phyloP scores from a whole-genome alignment of 1,140 invertebrate genomes.

The Parasteatoda tepidariorum region DNA sequence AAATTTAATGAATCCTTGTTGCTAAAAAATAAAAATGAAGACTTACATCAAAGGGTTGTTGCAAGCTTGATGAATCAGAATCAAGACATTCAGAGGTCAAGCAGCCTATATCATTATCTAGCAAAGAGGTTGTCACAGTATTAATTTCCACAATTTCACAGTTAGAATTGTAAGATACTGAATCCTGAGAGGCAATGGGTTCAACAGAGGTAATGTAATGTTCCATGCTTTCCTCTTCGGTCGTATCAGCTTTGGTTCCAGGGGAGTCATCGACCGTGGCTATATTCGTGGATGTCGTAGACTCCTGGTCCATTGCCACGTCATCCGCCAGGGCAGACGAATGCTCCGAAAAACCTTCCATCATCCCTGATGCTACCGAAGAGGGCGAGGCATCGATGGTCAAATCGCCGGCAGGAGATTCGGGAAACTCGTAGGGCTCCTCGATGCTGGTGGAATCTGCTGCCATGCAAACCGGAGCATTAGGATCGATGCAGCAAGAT shows the following conservation, averaged over 20 bases:
- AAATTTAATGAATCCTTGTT: neutral
- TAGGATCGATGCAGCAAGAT: neutral
- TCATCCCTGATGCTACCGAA: neutral
- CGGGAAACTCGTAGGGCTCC: neutral
- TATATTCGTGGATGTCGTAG: constrained; percentile 7
- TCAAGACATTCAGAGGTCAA: constrained; percentile 45
- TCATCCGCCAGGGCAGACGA: neutral
- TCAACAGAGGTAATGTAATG: neutral
- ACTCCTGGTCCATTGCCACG: constrained; percentile 12
- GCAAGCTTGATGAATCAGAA: constrained; percentile 57
- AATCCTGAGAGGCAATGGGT: neutral
- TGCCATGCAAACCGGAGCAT: constrained; percentile 25
- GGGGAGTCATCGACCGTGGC: neutral
- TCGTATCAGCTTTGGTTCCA: neutral
- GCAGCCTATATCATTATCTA: constrained; percentile 32
- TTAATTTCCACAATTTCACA: constrained; percentile 35
- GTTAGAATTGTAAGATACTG: constrained; percentile 20
- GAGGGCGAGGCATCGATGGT: neutral
- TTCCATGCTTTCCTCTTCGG: constrained; percentile 19
- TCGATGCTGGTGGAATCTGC: constrained; percentile 34
- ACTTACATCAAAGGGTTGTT: constrained; percentile 51
- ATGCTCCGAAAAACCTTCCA: no score
- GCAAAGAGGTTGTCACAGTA: constrained; percentile 5
- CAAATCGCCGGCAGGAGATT: neutral
- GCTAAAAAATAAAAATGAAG: constrained; percentile 10